Conservation (phyloP, 2,888 invertebrate genomes). For the Hydrotaea cyrtoneurina region DNA sequence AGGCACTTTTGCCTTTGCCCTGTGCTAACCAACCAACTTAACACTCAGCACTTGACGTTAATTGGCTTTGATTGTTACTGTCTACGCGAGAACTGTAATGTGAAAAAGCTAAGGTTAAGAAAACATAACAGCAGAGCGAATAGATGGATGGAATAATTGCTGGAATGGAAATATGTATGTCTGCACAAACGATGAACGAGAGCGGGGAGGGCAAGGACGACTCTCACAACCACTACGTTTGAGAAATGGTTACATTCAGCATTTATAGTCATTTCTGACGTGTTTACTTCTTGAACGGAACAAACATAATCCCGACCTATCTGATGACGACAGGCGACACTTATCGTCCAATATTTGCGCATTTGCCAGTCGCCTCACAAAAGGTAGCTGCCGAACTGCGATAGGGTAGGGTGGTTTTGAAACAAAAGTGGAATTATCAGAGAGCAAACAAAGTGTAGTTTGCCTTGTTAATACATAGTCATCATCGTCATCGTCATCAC, state of each 20-base stretch:
- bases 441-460: background rate
- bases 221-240: background rate
- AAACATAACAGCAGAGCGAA: background rate
- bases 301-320: too few relatives aligned
- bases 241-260: too few relatives aligned
- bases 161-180: background rate
- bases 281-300: too few relatives aligned
- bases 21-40: constrained; percentile 33
- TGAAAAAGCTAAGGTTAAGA: constrained; percentile 34
- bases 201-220: background rate
- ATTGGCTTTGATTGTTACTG: constrained; percentile 69
- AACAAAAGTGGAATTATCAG: background rate
- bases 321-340: too few relatives aligned
- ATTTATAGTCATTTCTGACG: too few relatives aligned
- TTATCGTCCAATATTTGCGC: too few relatives aligned
- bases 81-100: constrained; percentile 51
- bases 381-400: too few relatives aligned
- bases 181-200: background rate
- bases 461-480: constrained; percentile 37
- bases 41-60: constrained; percentile 67
- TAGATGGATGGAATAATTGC: constrained; percentile 18
- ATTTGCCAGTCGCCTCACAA: too few relatives aligned
- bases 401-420: too few relatives aligned
- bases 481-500: constrained; percentile 11
- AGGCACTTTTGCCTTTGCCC: background rate